phyloP scores from a whole-genome alignment of 2,113 vertebrate genomes.

The Donacobius atricapilla region DNA sequence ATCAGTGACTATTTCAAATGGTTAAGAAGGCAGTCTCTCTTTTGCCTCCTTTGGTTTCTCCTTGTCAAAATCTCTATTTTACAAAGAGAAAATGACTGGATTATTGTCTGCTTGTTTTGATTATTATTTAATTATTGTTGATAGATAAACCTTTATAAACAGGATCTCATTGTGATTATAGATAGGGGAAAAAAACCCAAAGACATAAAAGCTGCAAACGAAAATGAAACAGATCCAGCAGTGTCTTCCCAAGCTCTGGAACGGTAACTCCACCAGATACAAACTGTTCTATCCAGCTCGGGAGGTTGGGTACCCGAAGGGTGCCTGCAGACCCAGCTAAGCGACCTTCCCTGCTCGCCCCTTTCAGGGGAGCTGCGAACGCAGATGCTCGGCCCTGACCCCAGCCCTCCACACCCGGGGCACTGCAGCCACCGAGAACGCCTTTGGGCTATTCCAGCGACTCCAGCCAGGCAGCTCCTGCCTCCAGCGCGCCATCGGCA shows the following conservation, averaged over 20 bases:
- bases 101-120: not conserved
- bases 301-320: not conserved
- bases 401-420: not conserved
- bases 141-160: not conserved
- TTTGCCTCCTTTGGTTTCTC: not conserved
- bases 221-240: not conserved
- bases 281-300: not conserved
- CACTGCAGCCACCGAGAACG: not conserved
- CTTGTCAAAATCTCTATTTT: not conserved
- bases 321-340: not conserved
- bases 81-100: not conserved
- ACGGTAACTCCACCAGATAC: not conserved
- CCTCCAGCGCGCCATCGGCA: not conserved
- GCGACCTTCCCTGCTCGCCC: not conserved
- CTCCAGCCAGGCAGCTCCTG: not conserved
- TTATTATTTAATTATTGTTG: not conserved
- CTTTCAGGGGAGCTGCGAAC: not conserved
- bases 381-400: not conserved
- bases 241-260: not conserved
- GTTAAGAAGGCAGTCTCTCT: not conserved
- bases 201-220: not conserved
- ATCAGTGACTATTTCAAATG: not conserved
- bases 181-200: rapidly evolving
- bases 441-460: rapidly evolving
- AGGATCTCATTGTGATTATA: not conserved